phyloP scores from a whole-genome alignment of 2,797 vertebrate species.

The Oryzias sinensis region DNA sequence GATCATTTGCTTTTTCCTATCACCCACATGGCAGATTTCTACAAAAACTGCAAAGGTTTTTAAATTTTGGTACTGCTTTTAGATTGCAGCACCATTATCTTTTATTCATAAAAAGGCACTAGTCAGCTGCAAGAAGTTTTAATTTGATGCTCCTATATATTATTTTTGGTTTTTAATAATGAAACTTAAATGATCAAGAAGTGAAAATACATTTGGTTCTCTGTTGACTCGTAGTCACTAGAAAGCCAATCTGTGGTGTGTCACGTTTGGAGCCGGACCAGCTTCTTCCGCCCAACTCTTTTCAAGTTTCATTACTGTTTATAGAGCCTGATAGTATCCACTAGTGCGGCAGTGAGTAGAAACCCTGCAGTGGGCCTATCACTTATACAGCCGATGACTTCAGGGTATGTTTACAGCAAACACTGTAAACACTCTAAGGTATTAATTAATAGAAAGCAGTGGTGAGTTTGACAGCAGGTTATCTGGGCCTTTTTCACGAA shows the following conservation, averaged over 20 bases:
- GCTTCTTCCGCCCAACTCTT: slow-evolving; percentile 43
- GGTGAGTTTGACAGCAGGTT: not conserved
- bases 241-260: slow-evolving; percentile 20
- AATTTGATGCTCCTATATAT: too few species aligned
- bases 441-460: slow-evolving; percentile 37
- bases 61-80: not conserved
- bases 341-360: slow-evolving; percentile 12
- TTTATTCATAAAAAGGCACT: too few species aligned
- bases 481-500: slow-evolving; percentile 6
- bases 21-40: not conserved
- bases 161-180: too few species aligned
- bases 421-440: not conserved
- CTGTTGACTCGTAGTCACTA: slow-evolving; percentile 28
- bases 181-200: too few species aligned
- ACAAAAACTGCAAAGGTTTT: not conserved
- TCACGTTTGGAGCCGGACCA: slow-evolving; percentile 49
- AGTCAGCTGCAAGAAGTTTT: too few species aligned
- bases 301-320: slow-evolving; percentile 64
- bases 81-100: too few species aligned
- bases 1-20: slow-evolving; percentile 6
- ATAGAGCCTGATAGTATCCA: slow-evolving; percentile 30
- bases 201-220: slow-evolving; percentile 23
- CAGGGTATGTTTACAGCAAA: slow-evolving; percentile 42
- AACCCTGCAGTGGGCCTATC: slow-evolving; percentile 32
- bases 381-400: slow-evolving; percentile 59